phyloP scores from a whole-genome alignment of 2,888 invertebrate species.

The Volucella zonaria region DNA sequence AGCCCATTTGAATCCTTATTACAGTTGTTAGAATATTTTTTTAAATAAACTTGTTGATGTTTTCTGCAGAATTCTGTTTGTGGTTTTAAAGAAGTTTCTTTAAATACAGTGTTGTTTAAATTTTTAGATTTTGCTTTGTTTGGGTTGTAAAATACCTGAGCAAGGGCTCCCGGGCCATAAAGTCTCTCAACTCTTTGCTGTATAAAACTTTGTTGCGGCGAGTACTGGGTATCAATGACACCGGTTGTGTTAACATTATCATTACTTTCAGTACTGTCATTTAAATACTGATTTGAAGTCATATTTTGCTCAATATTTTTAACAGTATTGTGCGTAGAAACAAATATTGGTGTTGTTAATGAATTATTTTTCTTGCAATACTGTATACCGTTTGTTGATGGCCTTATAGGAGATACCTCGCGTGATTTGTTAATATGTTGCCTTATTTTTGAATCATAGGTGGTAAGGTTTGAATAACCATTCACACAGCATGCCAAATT shows the following conservation, averaged over 20 bases:
- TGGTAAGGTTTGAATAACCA: slow-evolving; percentile 93
- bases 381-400: slow-evolving; percentile 83
- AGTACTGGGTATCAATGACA: slow-evolving; percentile 77
- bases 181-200: slow-evolving; percentile 94
- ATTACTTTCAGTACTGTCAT: slow-evolving; percentile 70
- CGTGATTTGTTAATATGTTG: slow-evolving; percentile 89
- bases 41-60: slow-evolving; percentile 80
- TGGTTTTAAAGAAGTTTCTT: slow-evolving; percentile 71
- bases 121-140: slow-evolving; percentile 77
- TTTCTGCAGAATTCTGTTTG: slow-evolving; percentile 82
- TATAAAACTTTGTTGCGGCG: slow-evolving; percentile 88
- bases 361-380: slow-evolving; percentile 84
- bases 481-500: slow-evolving; percentile 95
- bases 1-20: slow-evolving; percentile 76
- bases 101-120: slow-evolving; percentile 37
- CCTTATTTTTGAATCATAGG: slow-evolving; percentile 91
- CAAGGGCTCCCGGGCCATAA: slow-evolving; percentile 93
- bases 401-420: slow-evolving; percentile 88
- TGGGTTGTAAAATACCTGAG: slow-evolving; percentile 91
- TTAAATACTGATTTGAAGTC: slow-evolving; percentile 74
- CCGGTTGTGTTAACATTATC: slow-evolving; percentile 54
- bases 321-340: slow-evolving; percentile 22
- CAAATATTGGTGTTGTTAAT: slow-evolving; percentile 83
- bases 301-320: slow-evolving; percentile 46
- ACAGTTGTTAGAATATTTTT: slow-evolving; percentile 79